phyloP scores from a whole-genome alignment of 2,797 vertebrate genomes.

The Crenichthys baileyi region DNA sequence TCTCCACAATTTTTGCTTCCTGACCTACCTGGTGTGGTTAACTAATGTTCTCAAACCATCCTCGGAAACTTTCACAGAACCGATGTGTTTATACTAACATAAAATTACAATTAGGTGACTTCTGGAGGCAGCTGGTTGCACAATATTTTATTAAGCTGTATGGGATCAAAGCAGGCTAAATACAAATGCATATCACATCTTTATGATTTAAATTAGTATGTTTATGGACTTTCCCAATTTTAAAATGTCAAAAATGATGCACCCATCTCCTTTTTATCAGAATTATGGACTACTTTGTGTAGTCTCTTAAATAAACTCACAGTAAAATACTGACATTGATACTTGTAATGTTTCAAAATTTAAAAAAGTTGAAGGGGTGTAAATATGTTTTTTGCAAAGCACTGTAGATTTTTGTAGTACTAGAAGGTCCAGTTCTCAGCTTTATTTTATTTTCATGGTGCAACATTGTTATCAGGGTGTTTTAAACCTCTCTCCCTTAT shows the following conservation, averaged over 20 bases:
- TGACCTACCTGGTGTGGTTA: neutral
- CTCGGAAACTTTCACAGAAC: neutral
- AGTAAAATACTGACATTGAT: neutral
- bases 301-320: neutral
- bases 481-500: slow-evolving; percentile 58
- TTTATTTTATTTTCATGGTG: slow-evolving; percentile 46
- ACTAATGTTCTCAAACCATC: neutral
- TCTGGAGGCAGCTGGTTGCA: neutral
- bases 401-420: neutral
- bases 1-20: neutral
- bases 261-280: neutral
- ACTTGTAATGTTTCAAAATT: neutral
- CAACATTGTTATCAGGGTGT: slow-evolving; percentile 37
- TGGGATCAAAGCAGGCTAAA: neutral
- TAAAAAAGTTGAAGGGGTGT: neutral
- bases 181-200: too few relatives aligned
- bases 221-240: too few relatives aligned
- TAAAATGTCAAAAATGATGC: neutral
- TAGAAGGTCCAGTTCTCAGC: slow-evolving; percentile 20
- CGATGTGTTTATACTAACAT: neutral
- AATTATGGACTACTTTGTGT: neutral
- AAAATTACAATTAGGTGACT: neutral
- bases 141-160: neutral
- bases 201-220: neutral
- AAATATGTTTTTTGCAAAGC: slow-evolving; percentile 2